phyloP scores from a whole-genome alignment of 2,888 invertebrate genomes.

The Globia sparganii region DNA sequence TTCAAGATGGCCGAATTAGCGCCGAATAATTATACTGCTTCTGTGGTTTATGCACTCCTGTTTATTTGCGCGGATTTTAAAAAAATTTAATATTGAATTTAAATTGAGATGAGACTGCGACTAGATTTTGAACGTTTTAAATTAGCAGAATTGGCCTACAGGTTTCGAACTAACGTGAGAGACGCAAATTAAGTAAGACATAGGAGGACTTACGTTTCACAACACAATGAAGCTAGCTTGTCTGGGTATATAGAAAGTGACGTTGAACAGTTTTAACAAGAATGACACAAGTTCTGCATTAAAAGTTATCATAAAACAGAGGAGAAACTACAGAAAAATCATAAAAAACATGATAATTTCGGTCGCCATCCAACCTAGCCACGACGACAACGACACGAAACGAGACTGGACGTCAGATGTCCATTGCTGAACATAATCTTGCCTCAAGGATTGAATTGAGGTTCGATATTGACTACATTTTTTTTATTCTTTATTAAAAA shows the following conservation, averaged over 20 bases:
- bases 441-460: neutral
- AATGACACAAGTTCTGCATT: neutral
- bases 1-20: no score
- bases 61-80: no score
- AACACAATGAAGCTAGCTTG: neutral
- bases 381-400: neutral
- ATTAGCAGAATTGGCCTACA: no score
- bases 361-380: neutral
- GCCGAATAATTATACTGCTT: no score
- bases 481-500: neutral
- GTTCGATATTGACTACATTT: neutral
- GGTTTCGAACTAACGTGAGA: constrained; percentile 29
- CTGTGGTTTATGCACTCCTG: no score
- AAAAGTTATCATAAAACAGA: neutral
- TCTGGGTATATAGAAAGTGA: neutral
- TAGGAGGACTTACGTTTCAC: neutral
- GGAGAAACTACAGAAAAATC: neutral
- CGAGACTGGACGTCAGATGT: neutral
- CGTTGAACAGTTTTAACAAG: neutral
- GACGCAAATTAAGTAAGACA: constrained; percentile 8
- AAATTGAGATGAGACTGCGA: no score
- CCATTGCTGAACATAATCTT: neutral
- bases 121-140: no score
- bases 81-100: no score
- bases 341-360: neutral